These are phyloP conservation scores for Macrotis lagotis DNA, from an alignment of 2,113 vertebrate species.

Conservation along the genomic window DNA sequence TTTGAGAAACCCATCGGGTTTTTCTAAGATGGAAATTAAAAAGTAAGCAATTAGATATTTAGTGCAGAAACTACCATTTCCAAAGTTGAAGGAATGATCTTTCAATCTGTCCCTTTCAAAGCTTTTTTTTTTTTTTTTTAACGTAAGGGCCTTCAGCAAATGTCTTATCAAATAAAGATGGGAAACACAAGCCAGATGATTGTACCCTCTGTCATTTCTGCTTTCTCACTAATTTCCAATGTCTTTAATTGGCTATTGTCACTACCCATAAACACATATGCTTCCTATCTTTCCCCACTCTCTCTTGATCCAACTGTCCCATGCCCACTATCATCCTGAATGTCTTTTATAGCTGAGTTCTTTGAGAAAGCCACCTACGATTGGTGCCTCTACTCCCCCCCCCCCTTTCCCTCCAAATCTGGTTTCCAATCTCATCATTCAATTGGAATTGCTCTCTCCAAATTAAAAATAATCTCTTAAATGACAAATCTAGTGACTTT, in stretches of 20 bases:
- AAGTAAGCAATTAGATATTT: not conserved
- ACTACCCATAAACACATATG: not conserved
- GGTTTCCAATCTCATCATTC: not conserved
- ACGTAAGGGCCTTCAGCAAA: not conserved
- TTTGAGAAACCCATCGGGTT: not conserved
- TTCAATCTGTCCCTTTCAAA: not conserved
- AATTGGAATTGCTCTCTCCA: not conserved
- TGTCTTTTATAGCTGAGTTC: not conserved
- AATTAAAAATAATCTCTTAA: no score
- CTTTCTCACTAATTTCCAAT: not conserved
- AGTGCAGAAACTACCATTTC: not conserved
- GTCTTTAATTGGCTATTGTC: not conserved
- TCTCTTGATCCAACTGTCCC: not conserved
- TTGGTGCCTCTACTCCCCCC: not conserved
- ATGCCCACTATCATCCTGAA: not conserved
- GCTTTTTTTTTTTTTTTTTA: not conserved
- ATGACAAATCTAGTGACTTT: no score
- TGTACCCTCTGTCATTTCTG: not conserved
- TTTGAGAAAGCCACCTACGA: not conserved
- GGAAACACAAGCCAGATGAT: not conserved
- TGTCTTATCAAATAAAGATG: not conserved
- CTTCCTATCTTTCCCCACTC: not conserved
- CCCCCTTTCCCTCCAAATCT: not conserved
- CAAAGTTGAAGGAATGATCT: not conserved
- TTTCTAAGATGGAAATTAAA: not conserved